These are phyloP conservation scores for Podotricha telesiphe DNA, from an alignment of 2,888 invertebrate species.

Conservation along the genomic window DNA sequence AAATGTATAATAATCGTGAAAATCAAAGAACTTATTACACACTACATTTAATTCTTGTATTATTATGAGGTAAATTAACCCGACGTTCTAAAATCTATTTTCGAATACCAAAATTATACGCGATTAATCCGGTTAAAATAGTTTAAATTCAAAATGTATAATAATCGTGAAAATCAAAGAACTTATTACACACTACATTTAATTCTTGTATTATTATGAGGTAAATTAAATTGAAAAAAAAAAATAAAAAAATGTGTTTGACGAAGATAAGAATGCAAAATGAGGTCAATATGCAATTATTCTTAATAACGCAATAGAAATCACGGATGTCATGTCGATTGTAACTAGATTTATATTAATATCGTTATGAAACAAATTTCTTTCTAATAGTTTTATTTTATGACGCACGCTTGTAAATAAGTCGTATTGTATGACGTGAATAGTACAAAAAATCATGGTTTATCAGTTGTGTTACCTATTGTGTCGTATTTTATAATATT, in stretches of 20 bases:
- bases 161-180: too few species aligned
- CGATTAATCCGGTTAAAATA: too few species aligned
- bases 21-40: too few species aligned
- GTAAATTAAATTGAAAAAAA: too few species aligned
- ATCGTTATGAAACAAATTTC: conserved; percentile 41
- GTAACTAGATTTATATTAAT: conserved; percentile 24
- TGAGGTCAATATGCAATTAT: neutral
- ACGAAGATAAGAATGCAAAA: neutral
- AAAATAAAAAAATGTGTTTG: too few species aligned
- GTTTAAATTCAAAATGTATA: too few species aligned
- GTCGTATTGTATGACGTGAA: conserved; percentile 36
- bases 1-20: too few species aligned
- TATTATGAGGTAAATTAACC: too few species aligned
- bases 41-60: too few species aligned
- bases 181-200: too few species aligned
- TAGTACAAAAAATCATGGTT: conserved; percentile 35
- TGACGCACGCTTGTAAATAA: conserved; percentile 38
- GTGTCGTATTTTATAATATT: conserved; percentile 16
- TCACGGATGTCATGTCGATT: conserved; percentile 33
- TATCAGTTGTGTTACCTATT: conserved; percentile 35
- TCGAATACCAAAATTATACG: too few species aligned
- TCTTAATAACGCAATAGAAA: conserved; percentile 13
- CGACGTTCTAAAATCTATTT: too few species aligned
- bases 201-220: neutral
- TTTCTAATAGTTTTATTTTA: conserved; percentile 38